phyloP scores from a whole-genome alignment of 2,888 invertebrate species.

The Cenopis cana region DNA sequence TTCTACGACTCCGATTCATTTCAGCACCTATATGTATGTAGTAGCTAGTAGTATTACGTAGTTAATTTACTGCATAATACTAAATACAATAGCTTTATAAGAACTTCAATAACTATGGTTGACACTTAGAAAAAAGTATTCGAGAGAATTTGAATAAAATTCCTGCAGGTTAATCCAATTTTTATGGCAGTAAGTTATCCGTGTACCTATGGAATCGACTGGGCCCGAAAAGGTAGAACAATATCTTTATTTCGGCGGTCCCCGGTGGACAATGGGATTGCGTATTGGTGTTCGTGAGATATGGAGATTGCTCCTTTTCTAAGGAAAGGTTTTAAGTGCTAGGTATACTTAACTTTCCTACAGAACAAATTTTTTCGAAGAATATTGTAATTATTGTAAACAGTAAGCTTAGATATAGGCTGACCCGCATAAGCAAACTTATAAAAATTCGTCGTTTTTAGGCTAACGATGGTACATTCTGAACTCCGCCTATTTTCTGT shows the following conservation, averaged over 20 bases:
- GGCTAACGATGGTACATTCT: too few species aligned
- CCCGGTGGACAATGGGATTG: constrained; percentile 33
- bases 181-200: constrained; percentile 38
- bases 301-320: constrained; percentile 40
- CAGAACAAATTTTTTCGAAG: too few species aligned
- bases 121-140: background rate
- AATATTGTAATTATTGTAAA: too few species aligned
- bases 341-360: background rate
- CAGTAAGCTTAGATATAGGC: too few species aligned
- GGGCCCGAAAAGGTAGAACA: constrained; percentile 42
- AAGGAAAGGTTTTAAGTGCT: constrained; percentile 17
- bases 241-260: constrained; percentile 33
- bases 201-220: constrained; percentile 38
- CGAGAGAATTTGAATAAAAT: constrained; percentile 24
- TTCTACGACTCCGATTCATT: too few species aligned
- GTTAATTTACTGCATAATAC: too few species aligned
- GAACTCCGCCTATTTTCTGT: too few species aligned
- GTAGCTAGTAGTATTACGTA: too few species aligned
- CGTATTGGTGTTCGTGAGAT: constrained; percentile 35
- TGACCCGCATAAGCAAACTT: too few species aligned
- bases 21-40: too few species aligned
- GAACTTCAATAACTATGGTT: constrained; percentile 13
- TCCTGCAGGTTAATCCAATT: constrained; percentile 26
- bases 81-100: constrained; percentile 13
- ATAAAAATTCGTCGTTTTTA: too few species aligned